Evolutionary conservation across 2,888 invertebrate genomes (phyloP).

Genomic region (Antitype chi): DNA sequence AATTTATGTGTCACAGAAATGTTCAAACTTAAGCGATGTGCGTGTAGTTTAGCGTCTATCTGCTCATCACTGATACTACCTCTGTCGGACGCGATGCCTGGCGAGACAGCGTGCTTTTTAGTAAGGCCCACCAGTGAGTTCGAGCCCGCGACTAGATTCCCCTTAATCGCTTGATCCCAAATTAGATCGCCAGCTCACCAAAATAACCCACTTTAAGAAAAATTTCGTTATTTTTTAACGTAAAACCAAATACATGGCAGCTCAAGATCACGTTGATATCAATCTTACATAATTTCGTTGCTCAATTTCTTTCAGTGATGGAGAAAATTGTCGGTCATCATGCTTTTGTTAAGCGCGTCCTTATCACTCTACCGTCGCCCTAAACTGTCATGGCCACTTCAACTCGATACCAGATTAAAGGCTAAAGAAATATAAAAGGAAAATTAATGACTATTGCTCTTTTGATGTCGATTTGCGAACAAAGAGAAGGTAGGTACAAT

Average conservation of each 20-base stretch:
- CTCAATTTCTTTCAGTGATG: conserved; percentile 42
- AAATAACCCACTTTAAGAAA: conserved; percentile 14
- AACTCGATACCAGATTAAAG: conserved; percentile 48
- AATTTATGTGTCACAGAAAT: background rate
- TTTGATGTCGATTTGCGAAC: conserved; percentile 46
- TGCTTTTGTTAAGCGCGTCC: conserved; percentile 39
- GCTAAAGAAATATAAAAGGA: conserved; percentile 41
- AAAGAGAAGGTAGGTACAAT: conserved; percentile 40
- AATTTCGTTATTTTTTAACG: conserved; percentile 11
- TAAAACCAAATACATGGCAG: conserved; percentile 29
- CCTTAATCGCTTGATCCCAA: conserved; percentile 11
- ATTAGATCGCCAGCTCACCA: conserved; percentile 6
- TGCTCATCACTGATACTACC: too few species aligned
- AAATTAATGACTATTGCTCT: conserved; percentile 54
- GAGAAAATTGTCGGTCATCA: conserved; percentile 46
- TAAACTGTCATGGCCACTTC: conserved; percentile 31
- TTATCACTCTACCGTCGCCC: conserved; percentile 24
- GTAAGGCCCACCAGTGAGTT: too few species aligned
- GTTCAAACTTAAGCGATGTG: background rate
- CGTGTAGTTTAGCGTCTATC: too few species aligned
- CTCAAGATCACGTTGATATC: conserved; percentile 43
- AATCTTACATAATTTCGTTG: conserved; percentile 41
- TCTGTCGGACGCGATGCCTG: too few species aligned
- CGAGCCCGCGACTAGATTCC: too few species aligned
- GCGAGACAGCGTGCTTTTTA: too few species aligned